Base-by-base conservation (phyloP, 1,140 invertebrate genomes). In the Bombus huntii region DNA sequence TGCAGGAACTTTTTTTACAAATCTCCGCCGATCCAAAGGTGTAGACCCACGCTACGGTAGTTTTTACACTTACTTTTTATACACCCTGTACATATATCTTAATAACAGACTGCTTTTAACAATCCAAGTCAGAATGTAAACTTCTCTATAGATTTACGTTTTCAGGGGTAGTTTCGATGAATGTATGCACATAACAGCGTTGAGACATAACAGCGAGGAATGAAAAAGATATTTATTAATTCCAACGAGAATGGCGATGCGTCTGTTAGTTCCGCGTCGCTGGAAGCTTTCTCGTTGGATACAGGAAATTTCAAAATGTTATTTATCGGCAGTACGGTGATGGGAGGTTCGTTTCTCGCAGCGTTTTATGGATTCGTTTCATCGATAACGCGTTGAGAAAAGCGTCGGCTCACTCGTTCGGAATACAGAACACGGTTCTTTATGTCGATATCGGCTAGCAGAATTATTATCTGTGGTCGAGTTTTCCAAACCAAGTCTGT, bases 191-290 rank as follows among this genome's bases (percentile, higher is more conserved):
- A 18, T 53, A 53, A 6, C 47, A 6, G 18, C 47, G 47, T 53
- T 22, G 18, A 53, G 47, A 53, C 47, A 22, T 22, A 53, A 53
- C 47, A 18, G 18, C 47, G 44, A n/a, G 72, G 34, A 53, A 53
- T 74, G 73, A 53, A 53, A 53, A 53, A 34, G 44, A 74, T 74
- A 74, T 31, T 74, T 74, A 74, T 75, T 75, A 75, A 75, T 75
- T 75, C 47, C 15, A 34, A 3, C 3, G 31, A 57, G 31, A 75
- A 75, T 28, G 47, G 31, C 2, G 47, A 53, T 53, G 70, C 18
- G 44, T 57, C 73, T 25, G 44, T 57, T 74, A 53, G 15, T 74
- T 74, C 44, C 72, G 44, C 72, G n/a, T 53, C 18, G 44, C 44
- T 74, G 44, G 2, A 18, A 31, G 18, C n/a, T 53, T 75, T 37